Percentiles rank a stretch among this genome's conserved stretches.
These are phyloP conservation scores for cat (Felis catus) DNA, from an alignment of 2,113 vertebrate genomes.

Conservation along the genomic window DNA sequence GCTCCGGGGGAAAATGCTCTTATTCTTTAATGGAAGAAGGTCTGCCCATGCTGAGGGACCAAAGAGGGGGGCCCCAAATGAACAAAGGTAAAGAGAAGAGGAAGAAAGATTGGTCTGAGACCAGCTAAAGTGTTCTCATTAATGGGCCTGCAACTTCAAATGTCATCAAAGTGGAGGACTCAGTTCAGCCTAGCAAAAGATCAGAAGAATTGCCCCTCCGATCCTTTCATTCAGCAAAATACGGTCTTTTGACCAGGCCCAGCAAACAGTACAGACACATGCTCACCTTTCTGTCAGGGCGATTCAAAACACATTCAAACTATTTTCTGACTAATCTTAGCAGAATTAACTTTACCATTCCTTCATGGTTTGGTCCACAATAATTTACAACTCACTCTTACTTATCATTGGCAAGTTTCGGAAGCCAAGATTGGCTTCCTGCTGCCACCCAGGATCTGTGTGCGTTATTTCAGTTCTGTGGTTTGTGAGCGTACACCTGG, in stretches of 20 bases:
- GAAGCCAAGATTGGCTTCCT: slow-evolving; percentile 36
- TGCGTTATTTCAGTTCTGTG: not conserved
- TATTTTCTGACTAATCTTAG: slow-evolving; percentile 50
- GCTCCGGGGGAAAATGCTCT: slow-evolving; percentile 36
- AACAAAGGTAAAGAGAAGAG: slow-evolving; percentile 70
- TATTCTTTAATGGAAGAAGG: slow-evolving; percentile 60
- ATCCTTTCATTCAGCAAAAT: slow-evolving; percentile 58
- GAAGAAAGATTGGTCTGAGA: slow-evolving; percentile 64
- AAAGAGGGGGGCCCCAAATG: slow-evolving; percentile 35
- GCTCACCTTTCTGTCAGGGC: slow-evolving; percentile 8
- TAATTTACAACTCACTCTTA: slow-evolving; percentile 43
- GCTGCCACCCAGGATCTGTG: not conserved
- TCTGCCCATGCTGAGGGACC: slow-evolving; percentile 46
- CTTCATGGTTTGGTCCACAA: not conserved
- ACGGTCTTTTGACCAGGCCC: slow-evolving; percentile 50
- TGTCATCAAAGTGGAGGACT: slow-evolving; percentile 70
- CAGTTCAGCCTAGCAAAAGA: slow-evolving; percentile 51
- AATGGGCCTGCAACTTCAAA: slow-evolving; percentile 70
- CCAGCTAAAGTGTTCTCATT: slow-evolving; percentile 71
- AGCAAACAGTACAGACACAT: not conserved
- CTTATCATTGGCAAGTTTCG: slow-evolving; percentile 28
- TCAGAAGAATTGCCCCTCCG: slow-evolving; percentile 61
- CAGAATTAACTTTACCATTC: slow-evolving; percentile 48
- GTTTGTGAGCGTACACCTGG: not conserved
- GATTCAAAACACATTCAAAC: slow-evolving; percentile 56